These are phyloP conservation scores for Leptarthrus brevirostris DNA, from an alignment of 2,888 invertebrate species.

Conservation along the genomic window DNA sequence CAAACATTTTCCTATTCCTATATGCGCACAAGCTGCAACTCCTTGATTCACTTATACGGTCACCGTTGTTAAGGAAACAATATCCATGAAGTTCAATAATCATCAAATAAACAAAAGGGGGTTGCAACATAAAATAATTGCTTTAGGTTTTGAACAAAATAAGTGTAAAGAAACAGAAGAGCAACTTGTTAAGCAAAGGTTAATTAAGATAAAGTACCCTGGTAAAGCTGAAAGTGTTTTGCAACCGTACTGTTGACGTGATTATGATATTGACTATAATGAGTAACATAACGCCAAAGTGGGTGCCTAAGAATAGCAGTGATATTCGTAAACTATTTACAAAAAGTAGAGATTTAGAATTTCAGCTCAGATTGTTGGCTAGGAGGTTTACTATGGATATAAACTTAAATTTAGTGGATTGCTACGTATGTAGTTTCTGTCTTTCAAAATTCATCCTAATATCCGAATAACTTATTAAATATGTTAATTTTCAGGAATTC, in stretches of 20 bases:
- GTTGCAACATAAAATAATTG: conserved; percentile 18
- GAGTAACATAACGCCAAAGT: conserved; percentile 54
- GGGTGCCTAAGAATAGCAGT: conserved; percentile 60
- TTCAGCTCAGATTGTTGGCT: conserved; percentile 63
- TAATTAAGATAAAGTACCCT: background rate
- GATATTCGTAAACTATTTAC: conserved; percentile 64
- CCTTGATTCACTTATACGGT: no score
- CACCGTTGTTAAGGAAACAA: conserved; percentile 22
- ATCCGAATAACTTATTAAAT: background rate
- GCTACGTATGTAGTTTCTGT: conserved; percentile 61
- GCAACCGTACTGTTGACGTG: background rate
- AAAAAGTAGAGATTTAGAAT: conserved; percentile 62
- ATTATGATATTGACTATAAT: background rate
- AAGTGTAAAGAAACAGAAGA: no score
- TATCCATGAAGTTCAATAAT: conserved; percentile 17
- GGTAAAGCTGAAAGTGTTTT: background rate
- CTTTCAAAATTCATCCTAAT: no score
- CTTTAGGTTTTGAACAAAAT: conserved; percentile 2
- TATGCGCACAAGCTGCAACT: no score
- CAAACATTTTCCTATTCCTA: no score
- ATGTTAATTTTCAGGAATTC: conserved; percentile 59
- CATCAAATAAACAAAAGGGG: conserved; percentile 9
- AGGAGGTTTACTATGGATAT: conserved; percentile 64
- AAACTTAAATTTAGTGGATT: conserved; percentile 63
- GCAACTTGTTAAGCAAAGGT: no score